Base-by-base conservation (phyloP, 2,888 invertebrate genomes). In the Lepidocyrtinus sp. region DNA sequence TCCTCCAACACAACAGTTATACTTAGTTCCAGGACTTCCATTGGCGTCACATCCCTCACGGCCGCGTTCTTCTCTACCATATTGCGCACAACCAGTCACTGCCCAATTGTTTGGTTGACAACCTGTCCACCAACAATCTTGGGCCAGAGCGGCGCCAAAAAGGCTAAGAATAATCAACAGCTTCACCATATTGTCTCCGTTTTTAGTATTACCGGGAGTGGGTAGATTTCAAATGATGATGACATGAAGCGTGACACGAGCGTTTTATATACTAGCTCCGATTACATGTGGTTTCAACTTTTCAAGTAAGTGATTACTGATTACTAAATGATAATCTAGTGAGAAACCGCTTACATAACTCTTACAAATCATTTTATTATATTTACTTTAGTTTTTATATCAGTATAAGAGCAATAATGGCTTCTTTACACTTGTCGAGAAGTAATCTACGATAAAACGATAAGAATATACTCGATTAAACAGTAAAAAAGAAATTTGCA, bases 91-190 rank as follows among this genome's bases (percentile, higher is more conserved):
- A 19, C 76, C 76, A 3, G 1, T 55, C 1, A 59, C 65, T 1
- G 12, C 59, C 76, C 76, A 77, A 21, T 77, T 61, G 19, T 77
- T 77, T 36, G 76, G 76, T 19, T 77, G 76, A 25, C 76, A 77
- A 3, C 76, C 76, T 2, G 76, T 71, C 61, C 59, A 65, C 76
- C 76, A 77, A 19, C 76, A 77, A n/a, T 71, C 70, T 36, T 75
- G 75, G 15, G 50, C 50, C 2, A 50, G 12, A 12, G 50, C 50
- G 2, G 50, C 12, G 1, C 50, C 50, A 15, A 50, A 50, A 17
- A 50, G 50, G 2, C 50, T 17, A 7, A 50, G 5, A 7, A 50
- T 2, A 1, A 50, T 2, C 12, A 50, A 1, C 12, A 50, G 17
- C 17, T 50, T 50, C 15, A 17, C 50, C 50, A 50, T 50, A 17